Base-by-base conservation (phyloP, 2,888 invertebrate species). In the Amiota mariae region DNA sequence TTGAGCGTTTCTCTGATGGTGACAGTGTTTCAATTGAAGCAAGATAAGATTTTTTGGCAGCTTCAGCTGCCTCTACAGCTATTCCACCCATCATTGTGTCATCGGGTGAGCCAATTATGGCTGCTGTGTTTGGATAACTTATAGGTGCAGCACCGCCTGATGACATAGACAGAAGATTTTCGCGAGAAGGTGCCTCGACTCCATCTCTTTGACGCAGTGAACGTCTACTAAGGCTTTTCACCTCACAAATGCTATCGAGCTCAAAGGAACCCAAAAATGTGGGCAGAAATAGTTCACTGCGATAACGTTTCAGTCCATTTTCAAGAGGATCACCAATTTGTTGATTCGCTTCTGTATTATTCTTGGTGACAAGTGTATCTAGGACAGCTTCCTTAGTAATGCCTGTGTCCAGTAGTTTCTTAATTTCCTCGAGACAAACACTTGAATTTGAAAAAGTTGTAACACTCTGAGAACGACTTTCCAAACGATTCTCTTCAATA, bases 371-470 rank as follows among this genome's bases (percentile, higher is more conserved):
- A 64, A 90, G 79, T 2, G 89, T 87, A 73, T 90, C 90, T 4
- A 90, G 80, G 2, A 90, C 89, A 1, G 89, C 88, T 77, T 90
- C 90, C 73, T 89, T 89, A 36, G 89, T 87, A 10, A 89, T 92
- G 10, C 95, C 94, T 75, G 93, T 94, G 86, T 95, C 94, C 82
- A 96, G 90, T 73, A 95, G 89, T 70, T 91, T 92, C 82, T 93
- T 92, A 11, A 95, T 91, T 90, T 92, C 85, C 71, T 90, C 90
- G 75, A 90, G 80, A 63, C 90, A 90, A 9, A 90, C 88, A 75
- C 90, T 90, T 8, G 90, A 90, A 74, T 90, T 90, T 6, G 90
- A 90, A 74, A 90, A 90, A 6, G 90, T 90, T 63, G 89, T 89
- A 0, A 89, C 89, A 78, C 90, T 90, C 77, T 90, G 90, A 10